Conservation (phyloP, 92 coral and sea anemone species). For the Epizoanthus fatuus region DNA sequence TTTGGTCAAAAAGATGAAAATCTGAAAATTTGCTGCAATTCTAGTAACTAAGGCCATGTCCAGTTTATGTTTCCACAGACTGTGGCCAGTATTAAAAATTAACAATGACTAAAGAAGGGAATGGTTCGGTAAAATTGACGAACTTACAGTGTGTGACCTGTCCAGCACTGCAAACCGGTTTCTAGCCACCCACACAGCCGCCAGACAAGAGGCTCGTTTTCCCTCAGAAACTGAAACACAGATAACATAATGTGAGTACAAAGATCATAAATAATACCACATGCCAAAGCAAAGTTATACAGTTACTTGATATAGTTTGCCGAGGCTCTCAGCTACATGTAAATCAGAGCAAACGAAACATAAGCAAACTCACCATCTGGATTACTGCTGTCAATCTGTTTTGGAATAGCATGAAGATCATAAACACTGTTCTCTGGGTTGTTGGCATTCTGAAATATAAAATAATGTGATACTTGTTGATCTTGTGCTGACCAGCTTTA, state of each 20-base stretch:
- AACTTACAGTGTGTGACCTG: constrained; percentile 86
- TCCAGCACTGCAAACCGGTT: constrained; percentile 98
- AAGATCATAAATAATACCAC: too few species aligned
- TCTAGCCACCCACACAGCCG: constrained; percentile 99
- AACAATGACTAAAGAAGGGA: too few species aligned
- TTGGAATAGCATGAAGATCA: constrained; percentile 98
- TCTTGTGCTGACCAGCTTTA: too few species aligned
- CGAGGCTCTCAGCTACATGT: too few species aligned
- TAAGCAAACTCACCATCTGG: constrained; percentile 85
- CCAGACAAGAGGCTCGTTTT: constrained; percentile 91
- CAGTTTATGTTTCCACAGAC: too few species aligned
- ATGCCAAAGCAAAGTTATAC: neutral
- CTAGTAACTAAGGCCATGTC: too few species aligned
- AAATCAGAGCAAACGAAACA: too few species aligned
- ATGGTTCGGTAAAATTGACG: neutral
- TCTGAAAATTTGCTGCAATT: too few species aligned
- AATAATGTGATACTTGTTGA: neutral
- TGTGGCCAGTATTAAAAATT: too few species aligned
- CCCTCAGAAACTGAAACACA: constrained; percentile 92
- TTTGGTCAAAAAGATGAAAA: too few species aligned
- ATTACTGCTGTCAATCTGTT: constrained; percentile 95
- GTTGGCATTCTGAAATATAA: constrained; percentile 74
- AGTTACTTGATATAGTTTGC: neutral
- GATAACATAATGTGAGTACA: neutral
- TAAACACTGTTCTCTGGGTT: constrained; percentile 98